Evolutionary conservation across 2,888 invertebrate species (phyloP), one percentile per base, ranked within the genome.

Genomic region (Masnerella sp.): DNA sequence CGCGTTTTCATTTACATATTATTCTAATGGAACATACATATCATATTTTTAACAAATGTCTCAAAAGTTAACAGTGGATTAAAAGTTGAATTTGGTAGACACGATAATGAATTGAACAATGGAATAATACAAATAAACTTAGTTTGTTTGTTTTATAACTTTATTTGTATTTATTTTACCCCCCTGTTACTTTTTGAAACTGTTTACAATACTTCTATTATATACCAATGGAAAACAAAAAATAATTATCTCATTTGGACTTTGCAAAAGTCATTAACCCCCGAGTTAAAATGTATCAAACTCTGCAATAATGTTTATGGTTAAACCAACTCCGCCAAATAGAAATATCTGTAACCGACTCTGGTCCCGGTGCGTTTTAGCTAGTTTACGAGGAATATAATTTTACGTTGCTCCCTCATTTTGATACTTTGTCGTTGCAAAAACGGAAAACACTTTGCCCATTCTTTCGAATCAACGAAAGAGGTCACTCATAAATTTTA

Each of bases 281-380:
- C 40, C 8, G 40, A 22, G 20, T 54, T 54, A 11, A n/a, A 7
- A 40, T 38, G n/a, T 45, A 25, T 45, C 17, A 32, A 58, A 58
- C 25, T 59, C 20, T 38, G 59, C 32, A 38, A 47, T 22, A 47
- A 36, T 36, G 17, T 36, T 32, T 14, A 36, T 36, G 32, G 8
- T 59, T 3, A 38, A 59, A 59, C 28, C n/a, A 38, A 36, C 22
- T 43, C 47, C 11, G 28, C 25, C 25, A 30, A 49, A 49, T 34
- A 49, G 20, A 49, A 51, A 40, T 30, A 32, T 58, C 14, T 58
- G 56, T 58, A 32, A 43, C 43, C 43, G 56, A 58, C 56, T 42
- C 54, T 54, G 56, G 56, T 58, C 56, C 56, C 56, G 30, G 56
- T 58, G 56, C 43, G 28, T 43, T 58, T 56, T 20, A 58, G 36